Percentiles rank a stretch among this genome's conserved stretches.
Evolutionary conservation across 2,797 vertebrate genomes (phyloP).

Genomic region (Natrix natrix): DNA sequence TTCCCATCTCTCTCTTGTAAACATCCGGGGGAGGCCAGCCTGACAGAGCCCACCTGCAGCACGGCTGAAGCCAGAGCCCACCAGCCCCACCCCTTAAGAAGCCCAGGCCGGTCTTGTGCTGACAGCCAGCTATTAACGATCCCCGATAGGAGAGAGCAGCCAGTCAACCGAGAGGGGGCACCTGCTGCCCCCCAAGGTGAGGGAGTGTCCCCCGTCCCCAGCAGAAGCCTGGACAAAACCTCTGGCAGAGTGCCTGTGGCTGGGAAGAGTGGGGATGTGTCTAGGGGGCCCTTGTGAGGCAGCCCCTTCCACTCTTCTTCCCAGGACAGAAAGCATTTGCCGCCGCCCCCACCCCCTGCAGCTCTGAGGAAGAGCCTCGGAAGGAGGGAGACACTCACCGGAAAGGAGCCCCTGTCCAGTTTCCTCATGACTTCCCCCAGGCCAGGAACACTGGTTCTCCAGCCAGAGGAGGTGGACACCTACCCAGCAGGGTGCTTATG

Average conservation of each 20-base stretch:
- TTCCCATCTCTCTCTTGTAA: neutral
- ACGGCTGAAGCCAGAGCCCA: neutral
- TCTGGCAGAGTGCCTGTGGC: neutral
- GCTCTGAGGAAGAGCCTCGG: neutral
- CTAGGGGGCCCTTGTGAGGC: neutral
- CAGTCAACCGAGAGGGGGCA: neutral
- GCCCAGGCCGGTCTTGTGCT: neutral
- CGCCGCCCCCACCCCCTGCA: accelerated
- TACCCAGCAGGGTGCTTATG: neutral
- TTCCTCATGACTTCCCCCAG: neutral
- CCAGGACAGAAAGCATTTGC: neutral
- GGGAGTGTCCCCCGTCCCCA: neutral
- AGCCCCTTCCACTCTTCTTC: neutral
- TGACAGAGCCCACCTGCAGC: too few relatives aligned
- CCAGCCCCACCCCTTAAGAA: neutral
- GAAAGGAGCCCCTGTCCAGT: neutral
- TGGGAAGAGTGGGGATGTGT: neutral
- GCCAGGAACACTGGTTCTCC: neutral
- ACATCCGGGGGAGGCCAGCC: neutral
- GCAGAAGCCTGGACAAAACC: neutral
- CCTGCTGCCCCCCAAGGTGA: neutral
- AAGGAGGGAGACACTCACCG: neutral
- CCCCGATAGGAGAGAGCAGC: neutral
- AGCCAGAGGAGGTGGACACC: neutral
- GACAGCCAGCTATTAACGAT: neutral